Evolutionary conservation across 2,888 invertebrate species (phyloP).

Genomic region (Rhabditophanes sp.): DNA sequence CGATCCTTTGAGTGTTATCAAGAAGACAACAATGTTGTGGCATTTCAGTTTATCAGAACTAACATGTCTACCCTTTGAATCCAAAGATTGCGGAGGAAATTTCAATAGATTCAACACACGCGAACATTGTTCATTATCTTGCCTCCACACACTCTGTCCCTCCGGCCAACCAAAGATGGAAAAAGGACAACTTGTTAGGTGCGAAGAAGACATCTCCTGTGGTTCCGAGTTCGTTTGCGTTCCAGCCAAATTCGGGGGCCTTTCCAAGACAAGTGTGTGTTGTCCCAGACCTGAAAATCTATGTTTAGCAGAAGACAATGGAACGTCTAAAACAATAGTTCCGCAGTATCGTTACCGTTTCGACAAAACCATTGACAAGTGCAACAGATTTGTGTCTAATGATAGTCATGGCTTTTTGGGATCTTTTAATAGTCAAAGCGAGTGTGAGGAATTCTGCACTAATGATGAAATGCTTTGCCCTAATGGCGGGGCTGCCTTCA

Average conservation of each 20-base stretch:
- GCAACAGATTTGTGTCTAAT: constrained; percentile 4
- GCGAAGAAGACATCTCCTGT: constrained; percentile 5
- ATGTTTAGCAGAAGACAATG: constrained; percentile 4
- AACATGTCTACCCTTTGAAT: constrained; percentile 8
- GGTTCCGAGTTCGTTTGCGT: constrained; percentile 6
- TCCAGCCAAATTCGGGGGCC: constrained; percentile 1
- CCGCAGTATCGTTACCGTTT: constrained; percentile 7
- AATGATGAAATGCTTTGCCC: constrained; percentile 6
- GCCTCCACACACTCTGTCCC: constrained; percentile 7
- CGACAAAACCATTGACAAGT: constrained; percentile 4
- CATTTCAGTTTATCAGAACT: constrained; percentile 5
- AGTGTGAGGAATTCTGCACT: constrained; percentile 6
- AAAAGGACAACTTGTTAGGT: constrained; percentile 5
- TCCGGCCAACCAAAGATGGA: constrained; percentile 9
- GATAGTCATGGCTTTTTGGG: constrained; percentile 5
- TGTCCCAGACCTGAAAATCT: constrained; percentile 7
- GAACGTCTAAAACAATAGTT: constrained; percentile 1
- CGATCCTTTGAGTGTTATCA: neutral
- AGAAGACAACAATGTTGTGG: constrained; percentile 6
- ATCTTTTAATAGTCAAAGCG: constrained; percentile 5
- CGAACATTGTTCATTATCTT: constrained; percentile 7
- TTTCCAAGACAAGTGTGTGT: constrained; percentile 5
- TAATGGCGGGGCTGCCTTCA: constrained; percentile 3
- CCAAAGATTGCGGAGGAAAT: constrained; percentile 9
- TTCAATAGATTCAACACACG: constrained; percentile 9